Evolutionary conservation across 2,797 vertebrate species (phyloP).

Genomic region (Manis javanica): DNA sequence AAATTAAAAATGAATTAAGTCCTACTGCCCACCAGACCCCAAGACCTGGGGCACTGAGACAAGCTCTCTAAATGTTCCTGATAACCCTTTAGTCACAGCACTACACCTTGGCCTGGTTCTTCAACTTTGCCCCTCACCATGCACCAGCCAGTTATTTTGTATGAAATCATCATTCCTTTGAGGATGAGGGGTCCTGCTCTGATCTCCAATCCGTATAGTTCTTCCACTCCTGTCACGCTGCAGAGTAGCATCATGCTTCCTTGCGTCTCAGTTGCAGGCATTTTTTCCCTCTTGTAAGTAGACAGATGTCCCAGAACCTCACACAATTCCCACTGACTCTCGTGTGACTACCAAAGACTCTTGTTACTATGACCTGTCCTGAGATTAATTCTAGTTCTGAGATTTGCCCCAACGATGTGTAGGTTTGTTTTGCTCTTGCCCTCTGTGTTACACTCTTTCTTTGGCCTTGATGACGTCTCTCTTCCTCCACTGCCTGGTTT

Average conservation of each 20-base stretch:
- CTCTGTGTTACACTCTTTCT: background rate
- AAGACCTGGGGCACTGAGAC: background rate
- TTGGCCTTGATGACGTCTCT: background rate
- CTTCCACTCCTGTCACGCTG: background rate
- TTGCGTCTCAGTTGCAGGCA: background rate
- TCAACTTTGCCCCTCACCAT: accelerated
- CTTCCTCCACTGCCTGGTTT: background rate
- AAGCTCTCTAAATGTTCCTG: background rate
- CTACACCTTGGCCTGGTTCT: background rate
- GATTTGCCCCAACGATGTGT: background rate
- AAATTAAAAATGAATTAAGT: background rate
- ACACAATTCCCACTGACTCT: background rate
- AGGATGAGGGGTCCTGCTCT: background rate
- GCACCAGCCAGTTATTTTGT: background rate
- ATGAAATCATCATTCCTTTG: background rate
- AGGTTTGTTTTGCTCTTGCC: background rate
- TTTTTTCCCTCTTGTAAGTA: background rate
- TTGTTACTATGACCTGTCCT: background rate
- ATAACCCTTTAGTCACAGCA: background rate
- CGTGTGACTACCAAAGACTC: background rate
- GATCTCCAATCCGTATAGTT: background rate
- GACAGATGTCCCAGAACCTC: background rate
- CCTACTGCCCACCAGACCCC: background rate
- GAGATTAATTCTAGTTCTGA: background rate
- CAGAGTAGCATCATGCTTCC: background rate